Evolutionary conservation across 2,797 vertebrate species (phyloP), one percentile per base, ranked within the genome.

Genomic region (Echiichthys vipera): DNA sequence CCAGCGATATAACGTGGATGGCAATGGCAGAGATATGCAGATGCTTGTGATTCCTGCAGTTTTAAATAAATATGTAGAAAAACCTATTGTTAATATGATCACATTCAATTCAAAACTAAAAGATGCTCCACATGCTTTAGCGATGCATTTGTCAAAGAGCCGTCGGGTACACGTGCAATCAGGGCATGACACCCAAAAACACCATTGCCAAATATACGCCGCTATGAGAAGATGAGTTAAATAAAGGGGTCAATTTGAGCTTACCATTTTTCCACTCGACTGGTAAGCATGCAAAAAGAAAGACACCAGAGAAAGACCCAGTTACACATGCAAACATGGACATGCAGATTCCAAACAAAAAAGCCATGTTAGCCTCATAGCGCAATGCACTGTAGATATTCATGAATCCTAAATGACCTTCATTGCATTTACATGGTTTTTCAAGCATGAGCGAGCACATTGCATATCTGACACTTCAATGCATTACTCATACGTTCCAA

Each of bases 241-340:
- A 88, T 74, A 82, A 89, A 77, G 75, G 46, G 72, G 74, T 89
- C 74, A 47, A 22, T 61, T 90, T 91, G 74, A 69, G 94, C 98
- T 99, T 97, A 99, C 98, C 98, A 97, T 98, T 93, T 99, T 99
- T 93, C 98, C 97, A 46, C 98, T 97, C 37, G 96, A 97, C 98
- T 99, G 92, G 96, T 82, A 94, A 92, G 97, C 97, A 94, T 95
- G 94, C 88, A 93, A 93, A 94, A 88, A 93, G 92, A 94, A 89
- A 94, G 89, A 96, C 88, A 86, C 91, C 91, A 94, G 90, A 94
- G 89, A 93, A 87, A 93, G 87, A 93, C 87, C 90, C 90, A 78
- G 91, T 95, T 95, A 95, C 88, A 93, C 94, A 94, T 95, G 94
- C 94, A 92, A 72, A 87, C 87, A 84, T 89, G 87, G 71, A 81